Evolutionary conservation across 2,888 invertebrate species (phyloP).

Genomic region (Pterostichus madidus): DNA sequence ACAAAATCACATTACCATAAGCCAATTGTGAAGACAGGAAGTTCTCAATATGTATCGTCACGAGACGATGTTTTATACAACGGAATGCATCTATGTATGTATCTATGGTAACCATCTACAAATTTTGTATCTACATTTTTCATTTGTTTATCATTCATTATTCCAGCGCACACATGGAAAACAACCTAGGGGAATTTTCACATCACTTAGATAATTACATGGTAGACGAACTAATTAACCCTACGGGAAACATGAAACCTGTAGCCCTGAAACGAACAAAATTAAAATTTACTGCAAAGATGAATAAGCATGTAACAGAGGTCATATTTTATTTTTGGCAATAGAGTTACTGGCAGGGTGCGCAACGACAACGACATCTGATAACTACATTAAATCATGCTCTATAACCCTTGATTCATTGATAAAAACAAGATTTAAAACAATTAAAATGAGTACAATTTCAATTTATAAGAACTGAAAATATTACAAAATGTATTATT

Average conservation of each 20-base stretch:
- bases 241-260: background rate
- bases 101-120: conserved; percentile 12
- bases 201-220: conserved; percentile 14
- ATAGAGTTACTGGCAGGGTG: no score
- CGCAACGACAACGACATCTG: no score
- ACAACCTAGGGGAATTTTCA: conserved; percentile 6
- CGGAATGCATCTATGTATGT: conserved; percentile 16
- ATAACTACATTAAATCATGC: no score
- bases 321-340: background rate
- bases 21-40: conserved; percentile 29
- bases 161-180: conserved; percentile 10
- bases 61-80: conserved; percentile 23
- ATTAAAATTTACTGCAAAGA: background rate
- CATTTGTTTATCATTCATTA: conserved; percentile 34
- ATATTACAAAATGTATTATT: no score
- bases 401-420: no score
- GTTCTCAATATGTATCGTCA: conserved; percentile 34
- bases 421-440: no score
- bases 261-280: background rate
- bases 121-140: conserved; percentile 1
- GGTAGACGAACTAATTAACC: background rate
- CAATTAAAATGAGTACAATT: no score
- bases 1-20: conserved; percentile 53
- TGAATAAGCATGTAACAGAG: background rate
- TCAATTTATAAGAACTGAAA: no score